Conservation (phyloP, 2,797 vertebrate species). For the Danio albolineatus region DNA sequence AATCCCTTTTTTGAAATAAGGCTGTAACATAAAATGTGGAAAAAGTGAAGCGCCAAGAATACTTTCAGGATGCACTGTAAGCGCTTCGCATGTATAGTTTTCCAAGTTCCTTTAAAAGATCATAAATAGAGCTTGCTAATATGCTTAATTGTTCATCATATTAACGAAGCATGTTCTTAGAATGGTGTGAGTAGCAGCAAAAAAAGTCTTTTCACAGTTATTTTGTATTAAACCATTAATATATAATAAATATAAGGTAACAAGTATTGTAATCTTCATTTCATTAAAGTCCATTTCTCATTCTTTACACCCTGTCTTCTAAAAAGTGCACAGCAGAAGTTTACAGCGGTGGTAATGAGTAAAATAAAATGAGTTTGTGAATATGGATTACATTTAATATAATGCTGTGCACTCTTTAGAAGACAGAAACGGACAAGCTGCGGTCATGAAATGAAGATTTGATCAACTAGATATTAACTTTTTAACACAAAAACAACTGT, state of each 20-base stretch:
- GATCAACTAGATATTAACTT: not conserved
- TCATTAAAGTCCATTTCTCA: no score
- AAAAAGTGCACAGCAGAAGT: not conserved
- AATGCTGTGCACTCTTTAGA: not conserved
- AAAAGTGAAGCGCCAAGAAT: no score
- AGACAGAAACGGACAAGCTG: no score
- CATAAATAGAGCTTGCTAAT: not conserved
- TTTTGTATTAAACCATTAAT: not conserved
- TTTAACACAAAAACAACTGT: not conserved
- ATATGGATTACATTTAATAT: conserved; percentile 36
- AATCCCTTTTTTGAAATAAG: no score
- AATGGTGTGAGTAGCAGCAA: not conserved
- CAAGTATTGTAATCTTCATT: no score
- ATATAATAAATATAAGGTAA: no score
- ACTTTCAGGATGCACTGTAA: no score
- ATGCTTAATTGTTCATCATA: not conserved
- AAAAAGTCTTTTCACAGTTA: conserved; percentile 8
- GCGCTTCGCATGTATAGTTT: no score
- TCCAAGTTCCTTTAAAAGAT: not conserved
- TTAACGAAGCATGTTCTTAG: not conserved
- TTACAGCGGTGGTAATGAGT: conserved; percentile 62
- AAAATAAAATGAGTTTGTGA: conserved; percentile 52
- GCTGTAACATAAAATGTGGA: no score
- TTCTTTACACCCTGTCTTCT: conserved; percentile 5
- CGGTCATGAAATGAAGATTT: no score